phyloP scores from a whole-genome alignment of 2,113 vertebrate species.

The Scartelaos histophorus region DNA sequence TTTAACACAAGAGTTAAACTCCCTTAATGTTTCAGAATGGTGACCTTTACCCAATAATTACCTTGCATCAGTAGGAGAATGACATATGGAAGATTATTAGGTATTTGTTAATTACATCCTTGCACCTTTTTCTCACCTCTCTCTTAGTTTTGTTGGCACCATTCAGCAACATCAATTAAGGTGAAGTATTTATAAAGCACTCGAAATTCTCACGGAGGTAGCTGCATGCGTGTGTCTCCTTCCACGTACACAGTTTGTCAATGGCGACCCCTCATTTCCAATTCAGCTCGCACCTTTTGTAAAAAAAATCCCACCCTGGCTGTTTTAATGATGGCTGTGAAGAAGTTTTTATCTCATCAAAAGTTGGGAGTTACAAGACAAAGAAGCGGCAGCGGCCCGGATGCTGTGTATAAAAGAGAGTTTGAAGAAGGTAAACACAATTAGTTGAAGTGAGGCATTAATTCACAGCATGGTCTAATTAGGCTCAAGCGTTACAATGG shows the following conservation, averaged over 20 bases:
- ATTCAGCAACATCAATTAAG: constrained; percentile 24
- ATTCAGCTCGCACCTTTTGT: neutral
- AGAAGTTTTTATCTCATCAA: constrained; percentile 5
- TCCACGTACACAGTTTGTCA: neutral
- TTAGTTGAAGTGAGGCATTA: neutral
- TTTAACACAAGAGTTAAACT: constrained; percentile 2
- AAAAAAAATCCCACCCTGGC: neutral
- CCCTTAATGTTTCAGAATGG: constrained; percentile 8
- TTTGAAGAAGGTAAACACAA: constrained; percentile 6
- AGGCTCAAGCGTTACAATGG: neutral
- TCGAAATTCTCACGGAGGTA: constrained; percentile 13
- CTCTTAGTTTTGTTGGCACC: constrained; percentile 3
- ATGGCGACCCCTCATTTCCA: neutral
- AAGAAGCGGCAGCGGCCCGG: neutral
- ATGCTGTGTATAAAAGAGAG: constrained; percentile 1
- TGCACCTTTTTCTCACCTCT: constrained; percentile 5
- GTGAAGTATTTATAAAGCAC: constrained; percentile 25
- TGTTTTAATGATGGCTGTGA: constrained; percentile 6
- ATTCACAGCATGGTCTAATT: neutral
- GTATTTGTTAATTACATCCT: constrained; percentile 45
- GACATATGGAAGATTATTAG: constrained; percentile 25
- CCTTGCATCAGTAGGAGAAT: constrained; percentile 29
- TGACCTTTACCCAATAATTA: constrained; percentile 39
- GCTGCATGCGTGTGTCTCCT: constrained; percentile 7
- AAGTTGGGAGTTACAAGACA: neutral